phyloP scores from a whole-genome alignment of 2,113 vertebrate species.

The Callorhinus ursinus region DNA sequence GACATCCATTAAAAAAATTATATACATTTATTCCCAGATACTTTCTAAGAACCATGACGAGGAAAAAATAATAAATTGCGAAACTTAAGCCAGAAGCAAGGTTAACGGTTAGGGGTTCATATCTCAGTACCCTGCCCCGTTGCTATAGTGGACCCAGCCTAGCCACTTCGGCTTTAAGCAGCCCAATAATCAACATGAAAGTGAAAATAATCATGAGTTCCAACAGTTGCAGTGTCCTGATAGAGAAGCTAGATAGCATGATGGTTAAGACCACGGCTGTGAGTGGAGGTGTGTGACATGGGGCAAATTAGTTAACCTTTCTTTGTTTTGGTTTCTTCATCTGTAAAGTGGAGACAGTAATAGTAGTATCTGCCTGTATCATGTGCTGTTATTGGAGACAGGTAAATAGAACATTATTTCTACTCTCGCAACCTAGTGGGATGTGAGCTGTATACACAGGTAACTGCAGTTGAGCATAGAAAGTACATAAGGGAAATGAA shows the following conservation, averaged over 20 bases:
- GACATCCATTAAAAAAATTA: neutral
- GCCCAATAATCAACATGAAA: neutral
- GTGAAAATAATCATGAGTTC: neutral
- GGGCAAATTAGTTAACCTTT: neutral
- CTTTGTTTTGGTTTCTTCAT: neutral
- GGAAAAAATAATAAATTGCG: neutral
- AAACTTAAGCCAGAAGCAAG: neutral
- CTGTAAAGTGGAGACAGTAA: neutral
- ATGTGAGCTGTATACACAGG: neutral
- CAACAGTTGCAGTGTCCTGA: neutral
- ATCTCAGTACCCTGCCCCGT: neutral
- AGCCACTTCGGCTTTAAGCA: neutral
- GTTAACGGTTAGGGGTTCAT: neutral
- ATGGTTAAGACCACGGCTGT: neutral
- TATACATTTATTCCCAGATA: neutral
- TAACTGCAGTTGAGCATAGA: neutral
- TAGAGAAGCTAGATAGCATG: neutral
- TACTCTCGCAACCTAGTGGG: neutral
- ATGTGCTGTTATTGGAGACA: neutral
- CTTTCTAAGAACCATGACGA: constrained; percentile 19
- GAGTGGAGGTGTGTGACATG: neutral
- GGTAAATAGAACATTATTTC: neutral
- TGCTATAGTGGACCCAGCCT: neutral
- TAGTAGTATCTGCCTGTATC: neutral
- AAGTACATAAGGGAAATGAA: neutral